These are phyloP conservation scores for Drosophila sproati DNA, from an alignment of 1,140 invertebrate species.

Conservation along the genomic window DNA sequence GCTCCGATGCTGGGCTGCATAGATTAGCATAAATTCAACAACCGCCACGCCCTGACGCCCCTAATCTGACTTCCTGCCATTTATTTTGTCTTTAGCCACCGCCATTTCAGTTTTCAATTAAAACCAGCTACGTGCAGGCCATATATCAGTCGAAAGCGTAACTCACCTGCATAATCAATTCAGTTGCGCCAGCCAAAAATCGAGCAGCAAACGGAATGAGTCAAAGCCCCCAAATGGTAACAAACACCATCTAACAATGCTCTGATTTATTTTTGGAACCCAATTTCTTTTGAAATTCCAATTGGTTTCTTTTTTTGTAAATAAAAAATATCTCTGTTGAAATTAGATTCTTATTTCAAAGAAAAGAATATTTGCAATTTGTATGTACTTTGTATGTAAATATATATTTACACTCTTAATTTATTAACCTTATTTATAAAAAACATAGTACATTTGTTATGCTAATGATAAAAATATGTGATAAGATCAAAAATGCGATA, in stretches of 20 bases:
- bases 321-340: background rate
- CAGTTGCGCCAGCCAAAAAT: constrained; percentile 35
- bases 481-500: too few relatives aligned
- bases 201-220: constrained; percentile 47
- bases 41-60: constrained; percentile 27
- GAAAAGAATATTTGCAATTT: background rate
- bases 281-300: background rate
- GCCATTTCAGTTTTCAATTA: constrained; percentile 77
- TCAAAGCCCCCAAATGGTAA: background rate
- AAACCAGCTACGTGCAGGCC: constrained; percentile 57
- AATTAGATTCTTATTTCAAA: background rate
- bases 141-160: constrained; percentile 66
- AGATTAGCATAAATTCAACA: constrained; percentile 80
- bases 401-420: too few relatives aligned
- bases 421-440: too few relatives aligned
- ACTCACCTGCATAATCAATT: constrained; percentile 78
- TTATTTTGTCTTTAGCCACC: constrained; percentile 28
- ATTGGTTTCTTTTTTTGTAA: background rate
- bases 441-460: too few relatives aligned
- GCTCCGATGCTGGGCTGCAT: constrained; percentile 49
- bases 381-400: too few relatives aligned
- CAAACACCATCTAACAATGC: constrained; percentile 11
- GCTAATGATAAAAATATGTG: too few relatives aligned
- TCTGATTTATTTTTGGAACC: constrained; percentile 15
- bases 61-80: constrained; percentile 5